These are phyloP conservation scores for Periophthalmus modestus DNA, from an alignment of 2,113 vertebrate genomes.

Conservation along the genomic window DNA sequence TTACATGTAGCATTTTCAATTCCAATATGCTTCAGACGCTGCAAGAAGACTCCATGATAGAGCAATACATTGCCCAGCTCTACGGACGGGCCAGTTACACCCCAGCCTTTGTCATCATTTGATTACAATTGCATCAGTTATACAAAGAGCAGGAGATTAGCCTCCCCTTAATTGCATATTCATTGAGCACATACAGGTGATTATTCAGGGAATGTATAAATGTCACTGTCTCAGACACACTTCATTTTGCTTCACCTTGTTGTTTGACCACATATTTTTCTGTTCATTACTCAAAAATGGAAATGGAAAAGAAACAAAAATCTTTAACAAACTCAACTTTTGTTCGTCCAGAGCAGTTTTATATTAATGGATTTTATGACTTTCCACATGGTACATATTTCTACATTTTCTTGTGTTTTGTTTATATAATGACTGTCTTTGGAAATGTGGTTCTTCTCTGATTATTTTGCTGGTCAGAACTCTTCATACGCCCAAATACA, in stretches of 20 bases:
- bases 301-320: neutral
- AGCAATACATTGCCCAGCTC: too few species aligned
- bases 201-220: neutral
- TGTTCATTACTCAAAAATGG: too few species aligned
- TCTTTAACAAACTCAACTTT: constrained; percentile 29
- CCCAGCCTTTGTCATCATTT: too few species aligned
- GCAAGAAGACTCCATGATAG: too few species aligned
- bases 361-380: constrained; percentile 39
- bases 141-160: neutral
- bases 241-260: neutral
- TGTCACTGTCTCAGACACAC: neutral
- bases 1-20: too few species aligned
- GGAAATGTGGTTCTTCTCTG: constrained; percentile 52
- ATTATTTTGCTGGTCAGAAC: constrained; percentile 40
- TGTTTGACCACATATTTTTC: neutral
- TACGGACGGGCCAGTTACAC: too few species aligned
- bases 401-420: constrained; percentile 56
- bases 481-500: constrained; percentile 67
- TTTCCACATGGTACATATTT: constrained; percentile 49
- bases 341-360: constrained; percentile 26
- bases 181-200: neutral
- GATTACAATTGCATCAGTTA: too few species aligned
- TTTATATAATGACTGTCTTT: constrained; percentile 51
- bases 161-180: neutral
- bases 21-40: too few species aligned